Base-by-base conservation (phyloP, 2,888 invertebrate species). In the Panzeria rudis region DNA sequence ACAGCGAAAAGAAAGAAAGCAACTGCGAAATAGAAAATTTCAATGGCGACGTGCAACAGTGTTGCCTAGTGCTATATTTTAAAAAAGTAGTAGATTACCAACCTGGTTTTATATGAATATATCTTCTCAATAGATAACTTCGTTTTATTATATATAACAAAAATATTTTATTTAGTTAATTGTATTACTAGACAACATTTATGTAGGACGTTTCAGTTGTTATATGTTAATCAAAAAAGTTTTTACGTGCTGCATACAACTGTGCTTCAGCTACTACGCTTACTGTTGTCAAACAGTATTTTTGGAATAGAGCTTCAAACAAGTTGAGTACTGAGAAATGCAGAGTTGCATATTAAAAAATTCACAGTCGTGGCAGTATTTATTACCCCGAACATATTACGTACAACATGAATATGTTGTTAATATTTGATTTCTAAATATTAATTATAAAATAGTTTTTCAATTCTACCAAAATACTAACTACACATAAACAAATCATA, bases 1-100 rank as follows among this genome's bases (percentile, higher is more conserved):
- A 88, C 87, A 89, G 89, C 87, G 87, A 90, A 90, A 91, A 87
- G 86, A 87, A 88, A 86, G 87, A 88, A 89, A 62, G 41, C 75
- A 71, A 82, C 69, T 76, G 84, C 56, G 62, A 35, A 77, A 78
- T 41, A 62, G 4, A 76, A 68, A 84, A 68, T 44, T 61, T 44
- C 72, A 83, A 84, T 82, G 79, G 78, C 76, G 69, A 82, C 68
- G 61, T 71, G 7, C 20, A 44, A 29, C 35, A 85, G 85, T 71
- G 85, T 79, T 85, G 75, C 82, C 73, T 11, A 41, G 4, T 64
- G 13, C 4, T 3, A 7, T 7, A 6, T 13, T 8, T n/a, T 2
- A 20, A 78, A 78, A 79, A 13, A 38, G 85, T 78, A 85, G 71
- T 79, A 82, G 52, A 72, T 62, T 44, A 25, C 8, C 1, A 0